A percentile compares a stretch with the other conserved stretches of the same genome.
phyloP scores from a whole-genome alignment of 23 tunicate genomes.

The Corella eumyota region DNA sequence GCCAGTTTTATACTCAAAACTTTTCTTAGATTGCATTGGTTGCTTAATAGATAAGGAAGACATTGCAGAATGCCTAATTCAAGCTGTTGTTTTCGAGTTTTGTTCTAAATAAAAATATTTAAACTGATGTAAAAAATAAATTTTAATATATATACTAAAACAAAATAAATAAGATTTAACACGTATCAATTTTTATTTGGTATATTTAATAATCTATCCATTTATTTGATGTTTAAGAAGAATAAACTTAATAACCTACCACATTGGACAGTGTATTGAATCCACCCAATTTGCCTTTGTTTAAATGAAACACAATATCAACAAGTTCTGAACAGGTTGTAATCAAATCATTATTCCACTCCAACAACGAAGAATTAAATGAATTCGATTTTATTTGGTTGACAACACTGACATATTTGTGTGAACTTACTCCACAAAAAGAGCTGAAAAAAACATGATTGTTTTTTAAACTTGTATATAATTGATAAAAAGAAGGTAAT shows the following conservation, averaged over 20 bases:
- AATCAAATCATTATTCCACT: constrained; percentile 13
- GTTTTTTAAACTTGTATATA: no score
- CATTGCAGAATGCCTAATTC: not conserved
- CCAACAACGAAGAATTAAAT: constrained; percentile 10
- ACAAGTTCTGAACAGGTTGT: constrained; percentile 5
- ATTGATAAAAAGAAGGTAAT: no score
- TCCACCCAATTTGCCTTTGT: not conserved
- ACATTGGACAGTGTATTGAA: not conserved
- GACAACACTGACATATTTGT: no score
- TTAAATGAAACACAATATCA: not conserved
- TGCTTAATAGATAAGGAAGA: constrained; percentile 1
- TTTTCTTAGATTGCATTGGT: not conserved
- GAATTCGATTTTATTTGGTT: constrained; percentile 4
- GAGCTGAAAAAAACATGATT: no score
- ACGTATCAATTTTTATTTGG: no score
- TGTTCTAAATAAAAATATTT: not conserved
- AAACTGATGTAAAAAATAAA: not conserved
- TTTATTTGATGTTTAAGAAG: no score
- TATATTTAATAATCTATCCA: no score
- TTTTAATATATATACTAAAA: not conserved
- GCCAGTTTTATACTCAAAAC: no score
- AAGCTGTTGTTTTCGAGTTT: not conserved
- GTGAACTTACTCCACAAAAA: no score
- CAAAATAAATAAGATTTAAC: no score
- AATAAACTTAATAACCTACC: no score